These are phyloP conservation scores for Manis pentadactyla DNA, from an alignment of 2,797 vertebrate genomes.

Conservation along the genomic window DNA sequence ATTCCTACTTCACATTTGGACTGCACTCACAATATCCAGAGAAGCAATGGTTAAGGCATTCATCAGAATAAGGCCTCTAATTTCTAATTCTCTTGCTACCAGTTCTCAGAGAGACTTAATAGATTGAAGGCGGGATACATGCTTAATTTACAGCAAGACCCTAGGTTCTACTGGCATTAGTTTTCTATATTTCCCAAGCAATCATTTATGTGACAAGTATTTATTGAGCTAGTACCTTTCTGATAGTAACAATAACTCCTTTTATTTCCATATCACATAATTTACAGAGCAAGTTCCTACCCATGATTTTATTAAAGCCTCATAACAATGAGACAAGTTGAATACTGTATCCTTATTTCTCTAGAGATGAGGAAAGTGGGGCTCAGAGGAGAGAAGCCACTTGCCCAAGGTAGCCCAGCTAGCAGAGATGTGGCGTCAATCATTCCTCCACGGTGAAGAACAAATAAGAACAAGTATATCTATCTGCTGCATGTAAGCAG, in stretches of 20 bases:
- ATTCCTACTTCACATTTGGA: neutral
- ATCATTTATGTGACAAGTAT: neutral
- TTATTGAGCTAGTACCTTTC: neutral
- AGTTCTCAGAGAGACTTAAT: neutral
- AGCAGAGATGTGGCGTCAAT: neutral
- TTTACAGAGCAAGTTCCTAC: neutral
- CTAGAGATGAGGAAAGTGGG: slow-evolving; percentile 1
- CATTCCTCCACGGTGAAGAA: neutral
- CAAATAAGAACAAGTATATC: neutral
- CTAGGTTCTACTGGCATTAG: neutral
- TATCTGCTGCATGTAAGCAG: neutral
- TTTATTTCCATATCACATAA: neutral
- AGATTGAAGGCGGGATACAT: neutral
- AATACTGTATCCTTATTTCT: neutral
- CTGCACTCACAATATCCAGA: neutral
- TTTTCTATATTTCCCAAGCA: neutral
- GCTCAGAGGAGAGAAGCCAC: slow-evolving; percentile 18
- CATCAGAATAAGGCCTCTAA: neutral
- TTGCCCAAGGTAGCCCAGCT: neutral
- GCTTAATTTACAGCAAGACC: neutral
- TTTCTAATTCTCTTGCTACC: neutral
- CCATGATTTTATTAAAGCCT: slow-evolving; percentile 29
- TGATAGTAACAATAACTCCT: neutral
- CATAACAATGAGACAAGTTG: neutral
- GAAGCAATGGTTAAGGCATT: neutral